Percentiles rank a stretch among this genome's conserved stretches.
These are phyloP conservation scores for Pachyseris speciosa DNA, from an alignment of 64 coral and sea anemone genomes.

Conservation along the genomic window DNA sequence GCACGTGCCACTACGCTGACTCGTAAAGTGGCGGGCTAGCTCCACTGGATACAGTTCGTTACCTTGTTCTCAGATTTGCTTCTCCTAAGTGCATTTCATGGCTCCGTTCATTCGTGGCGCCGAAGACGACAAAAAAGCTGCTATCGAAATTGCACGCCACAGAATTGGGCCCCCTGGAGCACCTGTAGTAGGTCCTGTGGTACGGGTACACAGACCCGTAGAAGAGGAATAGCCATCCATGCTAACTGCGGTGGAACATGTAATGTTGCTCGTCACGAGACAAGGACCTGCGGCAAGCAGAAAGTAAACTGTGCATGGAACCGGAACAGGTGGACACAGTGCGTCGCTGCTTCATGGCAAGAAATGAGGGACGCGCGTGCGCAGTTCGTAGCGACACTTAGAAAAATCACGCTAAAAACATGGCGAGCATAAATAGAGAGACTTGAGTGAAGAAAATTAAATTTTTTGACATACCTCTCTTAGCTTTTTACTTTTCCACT, in stretches of 20 bases:
- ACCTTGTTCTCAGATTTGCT: neutral
- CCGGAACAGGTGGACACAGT: constrained; percentile 58
- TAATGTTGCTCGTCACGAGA: neutral
- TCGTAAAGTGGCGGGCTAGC: neutral
- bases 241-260: constrained; percentile 48
- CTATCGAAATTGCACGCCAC: constrained; percentile 30
- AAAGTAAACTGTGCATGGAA: constrained; percentile 48
- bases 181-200: constrained; percentile 32
- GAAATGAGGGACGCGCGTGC: no score
- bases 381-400: no score
- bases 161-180: constrained; percentile 35
- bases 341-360: no score
- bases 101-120: neutral
- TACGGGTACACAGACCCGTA: constrained; percentile 1
- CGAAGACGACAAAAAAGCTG: constrained; percentile 37
- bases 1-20: neutral
- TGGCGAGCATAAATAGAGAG: no score
- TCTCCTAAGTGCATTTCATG: neutral
- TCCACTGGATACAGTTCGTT: neutral
- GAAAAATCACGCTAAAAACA: no score
- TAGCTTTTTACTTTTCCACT: no score
- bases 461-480: no score
- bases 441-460: no score
- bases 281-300: constrained; percentile 6
- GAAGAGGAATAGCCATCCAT: neutral